Percentiles rank a stretch among this genome's conserved stretches.
Conservation (phyloP, 2,888 invertebrate species). For the Formica aserva region DNA sequence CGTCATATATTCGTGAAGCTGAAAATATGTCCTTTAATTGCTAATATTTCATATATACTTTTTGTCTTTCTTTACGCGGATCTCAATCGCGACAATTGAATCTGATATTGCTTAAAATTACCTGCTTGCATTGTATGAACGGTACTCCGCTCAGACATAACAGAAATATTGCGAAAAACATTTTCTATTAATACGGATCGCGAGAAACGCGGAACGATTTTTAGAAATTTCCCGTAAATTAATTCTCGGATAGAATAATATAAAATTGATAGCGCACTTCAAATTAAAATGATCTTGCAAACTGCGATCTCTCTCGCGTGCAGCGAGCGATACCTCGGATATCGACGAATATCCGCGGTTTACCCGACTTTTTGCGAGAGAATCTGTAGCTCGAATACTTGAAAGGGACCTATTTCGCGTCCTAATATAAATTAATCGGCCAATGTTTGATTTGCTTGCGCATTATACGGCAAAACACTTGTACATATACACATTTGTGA, state of each 20-base stretch:
- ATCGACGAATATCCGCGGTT: background rate
- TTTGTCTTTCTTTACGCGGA: background rate
- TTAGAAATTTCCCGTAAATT: background rate
- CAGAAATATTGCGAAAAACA: constrained; percentile 36
- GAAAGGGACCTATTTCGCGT: constrained; percentile 21
- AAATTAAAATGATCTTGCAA: background rate
- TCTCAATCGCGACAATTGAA: background rate
- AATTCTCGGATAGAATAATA: background rate
- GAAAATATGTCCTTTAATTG: constrained; percentile 32
- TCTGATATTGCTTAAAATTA: constrained; percentile 17
- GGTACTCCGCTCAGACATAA: constrained; percentile 40
- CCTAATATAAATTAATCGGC: constrained; percentile 47
- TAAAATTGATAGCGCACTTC: background rate
- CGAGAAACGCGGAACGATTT: background rate
- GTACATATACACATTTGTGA: constrained; percentile 61
- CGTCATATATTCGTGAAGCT: constrained; percentile 79
- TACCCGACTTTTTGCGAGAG: background rate
- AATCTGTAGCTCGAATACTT: constrained; percentile 23
- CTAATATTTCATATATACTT: background rate
- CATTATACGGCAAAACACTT: constrained; percentile 64
- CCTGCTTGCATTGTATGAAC: constrained; percentile 49
- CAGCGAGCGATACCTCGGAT: background rate
- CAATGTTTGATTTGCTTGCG: constrained; percentile 49
- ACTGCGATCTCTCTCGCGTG: background rate
- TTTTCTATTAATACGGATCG: background rate